Evolutionary conservation across 2,113 vertebrate species (phyloP).

Genomic region (Sigmodon hispidus): DNA sequence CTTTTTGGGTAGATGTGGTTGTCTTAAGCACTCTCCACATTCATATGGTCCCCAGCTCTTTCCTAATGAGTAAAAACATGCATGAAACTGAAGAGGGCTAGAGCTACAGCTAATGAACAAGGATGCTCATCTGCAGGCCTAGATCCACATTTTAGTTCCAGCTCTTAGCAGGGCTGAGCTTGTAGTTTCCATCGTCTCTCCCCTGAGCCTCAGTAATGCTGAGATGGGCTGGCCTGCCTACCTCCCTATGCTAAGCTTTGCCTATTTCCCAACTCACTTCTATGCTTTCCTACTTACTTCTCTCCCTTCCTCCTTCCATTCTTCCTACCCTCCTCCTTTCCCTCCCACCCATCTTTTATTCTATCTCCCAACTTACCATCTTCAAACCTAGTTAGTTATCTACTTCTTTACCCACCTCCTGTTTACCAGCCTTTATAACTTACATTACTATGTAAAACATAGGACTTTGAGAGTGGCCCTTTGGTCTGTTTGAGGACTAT

Average conservation of each 20-base stretch:
- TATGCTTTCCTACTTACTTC: rapidly evolving
- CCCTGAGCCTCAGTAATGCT: background rate
- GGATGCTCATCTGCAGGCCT: background rate
- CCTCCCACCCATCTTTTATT: background rate
- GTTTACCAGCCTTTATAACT: background rate
- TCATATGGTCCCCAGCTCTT: background rate
- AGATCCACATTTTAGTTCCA: background rate
- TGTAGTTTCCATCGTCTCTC: background rate
- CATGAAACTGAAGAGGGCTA: background rate
- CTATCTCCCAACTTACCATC: rapidly evolving
- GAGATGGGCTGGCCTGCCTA: background rate
- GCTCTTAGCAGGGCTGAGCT: background rate
- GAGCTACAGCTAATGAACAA: background rate
- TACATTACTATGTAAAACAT: background rate
- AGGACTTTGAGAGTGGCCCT: background rate
- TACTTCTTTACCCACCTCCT: too few species aligned
- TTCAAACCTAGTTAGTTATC: background rate
- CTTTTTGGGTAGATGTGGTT: background rate
- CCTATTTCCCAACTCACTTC: background rate
- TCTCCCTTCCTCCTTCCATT: rapidly evolving
- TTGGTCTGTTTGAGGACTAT: background rate
- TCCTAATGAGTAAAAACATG: background rate
- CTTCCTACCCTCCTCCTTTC: background rate
- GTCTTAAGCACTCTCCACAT: background rate
- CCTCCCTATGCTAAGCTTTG: background rate